Evolutionary conservation across 2,888 invertebrate genomes (phyloP).

Genomic region (Hyppa rectilinea): DNA sequence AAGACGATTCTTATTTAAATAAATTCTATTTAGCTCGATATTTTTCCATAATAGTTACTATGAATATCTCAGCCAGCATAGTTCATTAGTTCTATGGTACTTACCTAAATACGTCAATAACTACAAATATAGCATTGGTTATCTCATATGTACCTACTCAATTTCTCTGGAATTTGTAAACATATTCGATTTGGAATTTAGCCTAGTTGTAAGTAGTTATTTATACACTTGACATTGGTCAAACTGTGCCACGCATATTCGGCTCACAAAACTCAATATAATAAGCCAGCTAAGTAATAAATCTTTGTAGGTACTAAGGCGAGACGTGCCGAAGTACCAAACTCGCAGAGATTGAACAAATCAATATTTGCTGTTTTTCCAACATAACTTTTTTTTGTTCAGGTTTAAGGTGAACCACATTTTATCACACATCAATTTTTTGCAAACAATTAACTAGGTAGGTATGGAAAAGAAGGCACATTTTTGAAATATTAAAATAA

Average conservation of each 20-base stretch:
- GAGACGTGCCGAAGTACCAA: slow-evolving; percentile 12
- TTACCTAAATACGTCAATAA: not conserved
- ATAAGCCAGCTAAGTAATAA: slow-evolving; percentile 40
- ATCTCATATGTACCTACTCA: slow-evolving; percentile 29
- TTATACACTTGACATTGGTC: slow-evolving; percentile 60
- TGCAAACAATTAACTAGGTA: not conserved
- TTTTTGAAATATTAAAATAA: not conserved
- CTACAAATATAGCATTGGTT: slow-evolving; percentile 1
- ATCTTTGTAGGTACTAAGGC: slow-evolving; percentile 38
- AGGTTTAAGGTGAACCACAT: not conserved
- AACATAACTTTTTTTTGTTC: not conserved
- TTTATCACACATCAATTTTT: not conserved
- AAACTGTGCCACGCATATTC: slow-evolving; percentile 58
- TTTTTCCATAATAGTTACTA: not conserved
- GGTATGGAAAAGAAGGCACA: not conserved
- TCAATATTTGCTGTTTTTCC: slow-evolving; percentile 13
- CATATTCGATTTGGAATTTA: slow-evolving; percentile 53
- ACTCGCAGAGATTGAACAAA: slow-evolving; percentile 30
- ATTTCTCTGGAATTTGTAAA: slow-evolving; percentile 52
- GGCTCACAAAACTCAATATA: slow-evolving; percentile 49
- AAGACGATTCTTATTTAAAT: slow-evolving; percentile 12
- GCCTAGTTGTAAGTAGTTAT: slow-evolving; percentile 52
- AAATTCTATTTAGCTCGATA: slow-evolving; percentile 5
- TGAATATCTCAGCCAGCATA: not conserved
- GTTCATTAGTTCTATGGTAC: slow-evolving; percentile 1